Evolutionary conservation across 2,797 vertebrate species (phyloP), one percentile per base, ranked within the genome.

Genomic region (Glossophaga mutica): DNA sequence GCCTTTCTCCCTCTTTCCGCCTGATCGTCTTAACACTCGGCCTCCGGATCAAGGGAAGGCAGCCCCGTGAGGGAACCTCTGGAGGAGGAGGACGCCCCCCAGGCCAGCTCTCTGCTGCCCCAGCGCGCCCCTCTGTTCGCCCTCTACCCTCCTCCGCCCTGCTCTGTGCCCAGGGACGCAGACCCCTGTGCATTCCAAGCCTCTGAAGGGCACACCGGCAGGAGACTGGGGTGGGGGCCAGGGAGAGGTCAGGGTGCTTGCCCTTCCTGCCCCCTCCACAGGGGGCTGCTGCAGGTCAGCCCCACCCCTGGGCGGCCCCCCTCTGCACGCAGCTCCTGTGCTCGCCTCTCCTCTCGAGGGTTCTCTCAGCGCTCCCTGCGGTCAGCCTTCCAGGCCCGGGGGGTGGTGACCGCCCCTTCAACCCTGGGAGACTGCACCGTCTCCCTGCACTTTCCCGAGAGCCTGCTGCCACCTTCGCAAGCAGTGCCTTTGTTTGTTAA

Each of bases 241-340:
- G 57, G 57, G 10, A 18, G 81, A 46, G 8, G 26, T 21, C 15
- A 3, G 52, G 5, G 44, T 34, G 15, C 15, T 24, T 6, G n/a
- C 19, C 76, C 65, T 74, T 24, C 26, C 44, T 34, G 12, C 16
- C 34, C 18, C 29, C 11, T 79, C 42, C 4, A 15, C 6, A 21
- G 12, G n/a, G 1, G 4, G 19, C 3, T 1, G 19, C 37, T 42
- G 16, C 3, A 4, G 44, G 2, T 3, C n/a, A 50, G 34, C n/a
- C 48, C 16, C 3, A 7, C 6, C 52, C 22, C n/a, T 21, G 2
- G 2, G 50, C 24, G 34, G 24, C 37, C 4, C 4, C 37, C 4
- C 4, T 87, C 39, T 26, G 18, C 46, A 26, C 11, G 18, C 3
- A 6, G 50, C n/a, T 10, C 68, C 74, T 44, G 34, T 0, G 37